These are phyloP conservation scores for Hymenopus coronatus DNA, from an alignment of 2,888 invertebrate genomes.

Conservation along the genomic window DNA sequence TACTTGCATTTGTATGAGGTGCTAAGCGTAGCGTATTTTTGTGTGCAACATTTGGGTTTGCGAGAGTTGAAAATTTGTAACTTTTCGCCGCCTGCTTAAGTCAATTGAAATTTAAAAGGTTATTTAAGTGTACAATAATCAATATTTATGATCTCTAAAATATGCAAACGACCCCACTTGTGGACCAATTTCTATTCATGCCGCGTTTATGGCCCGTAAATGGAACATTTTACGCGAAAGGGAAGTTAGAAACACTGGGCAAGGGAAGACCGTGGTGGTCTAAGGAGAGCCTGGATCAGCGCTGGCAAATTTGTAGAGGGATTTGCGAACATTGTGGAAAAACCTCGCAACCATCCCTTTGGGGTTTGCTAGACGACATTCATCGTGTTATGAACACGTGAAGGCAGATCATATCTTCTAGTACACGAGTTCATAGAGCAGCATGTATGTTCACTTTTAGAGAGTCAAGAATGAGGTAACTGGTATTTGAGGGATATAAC, in stretches of 20 bases:
- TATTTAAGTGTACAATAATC: not conserved
- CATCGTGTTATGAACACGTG: not conserved
- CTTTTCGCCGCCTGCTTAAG: not conserved
- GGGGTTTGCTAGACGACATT: not conserved
- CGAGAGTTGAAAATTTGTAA: not conserved
- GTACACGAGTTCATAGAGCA: too few relatives aligned
- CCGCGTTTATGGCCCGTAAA: slow-evolving; percentile 9
- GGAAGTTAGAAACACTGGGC: not conserved
- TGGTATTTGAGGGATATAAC: too few relatives aligned
- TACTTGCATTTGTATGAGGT: not conserved
- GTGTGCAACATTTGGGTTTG: not conserved
- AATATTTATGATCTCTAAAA: not conserved
- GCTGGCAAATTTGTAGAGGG: not conserved
- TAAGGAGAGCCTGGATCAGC: not conserved
- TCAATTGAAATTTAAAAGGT: slow-evolving; percentile 4
- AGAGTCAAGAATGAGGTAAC: too few relatives aligned
- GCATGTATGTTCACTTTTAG: too few relatives aligned
- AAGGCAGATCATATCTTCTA: too few relatives aligned
- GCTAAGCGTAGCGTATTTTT: not conserved
- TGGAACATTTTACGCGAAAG: not conserved
- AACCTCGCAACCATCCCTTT: not conserved
- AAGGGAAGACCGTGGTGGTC: not conserved
- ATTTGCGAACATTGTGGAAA: not conserved
- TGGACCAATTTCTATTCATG: slow-evolving; percentile 9
- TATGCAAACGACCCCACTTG: not conserved